Base-by-base conservation (phyloP, 2,888 invertebrate species). In the Exephanes ischioxanthus region DNA sequence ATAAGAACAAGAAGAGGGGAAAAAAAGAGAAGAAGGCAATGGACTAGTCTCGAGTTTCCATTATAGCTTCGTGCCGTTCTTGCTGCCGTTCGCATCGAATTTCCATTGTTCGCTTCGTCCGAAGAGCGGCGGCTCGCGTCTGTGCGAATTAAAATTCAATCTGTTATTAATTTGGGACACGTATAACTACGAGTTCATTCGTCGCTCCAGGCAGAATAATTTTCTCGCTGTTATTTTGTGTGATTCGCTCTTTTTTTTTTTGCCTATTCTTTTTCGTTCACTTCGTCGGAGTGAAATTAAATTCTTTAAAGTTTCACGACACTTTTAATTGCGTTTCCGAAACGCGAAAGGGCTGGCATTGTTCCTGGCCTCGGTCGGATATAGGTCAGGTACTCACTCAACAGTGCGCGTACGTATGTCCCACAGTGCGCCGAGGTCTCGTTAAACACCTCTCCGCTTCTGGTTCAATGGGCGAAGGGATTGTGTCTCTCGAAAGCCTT, bases 391-490 rank as follows among this genome's bases (percentile, higher is more conserved):
- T 55, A 61, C 67, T 41, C 67, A 41, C 37, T n/a, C 41, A 9
- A 22, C 67, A 41, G 19, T 41, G 37, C 67, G 41, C 37, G 41
- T 37, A 41, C 41, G 16, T 63, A 30, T 37, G 67, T 37, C 37
- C n/a, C 37, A 41, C 41, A 4, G 41, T 41, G 67, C 22, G 19
- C 30, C 58, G 79, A 67, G 68, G 68, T 87, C 90, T 90, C 90
- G 89, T 90, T 90, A 90, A 90, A 90, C 88, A 89, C 89, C 87
- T 88, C 88, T 87, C 76, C 87, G 89, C 86, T 80, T 84, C 83
- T 72, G 86, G 90, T 89, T 91, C 90, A 91, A 91, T 89, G 90
- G 87, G 86, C 85, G 87, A 84, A 80, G 87, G 89, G 90, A 89
- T 89, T 89, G 87, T 89, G 72, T 53, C 66, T 66, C 77, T 53